Base-by-base conservation (phyloP, 1,140 invertebrate genomes). In the Megathymus violae region DNA sequence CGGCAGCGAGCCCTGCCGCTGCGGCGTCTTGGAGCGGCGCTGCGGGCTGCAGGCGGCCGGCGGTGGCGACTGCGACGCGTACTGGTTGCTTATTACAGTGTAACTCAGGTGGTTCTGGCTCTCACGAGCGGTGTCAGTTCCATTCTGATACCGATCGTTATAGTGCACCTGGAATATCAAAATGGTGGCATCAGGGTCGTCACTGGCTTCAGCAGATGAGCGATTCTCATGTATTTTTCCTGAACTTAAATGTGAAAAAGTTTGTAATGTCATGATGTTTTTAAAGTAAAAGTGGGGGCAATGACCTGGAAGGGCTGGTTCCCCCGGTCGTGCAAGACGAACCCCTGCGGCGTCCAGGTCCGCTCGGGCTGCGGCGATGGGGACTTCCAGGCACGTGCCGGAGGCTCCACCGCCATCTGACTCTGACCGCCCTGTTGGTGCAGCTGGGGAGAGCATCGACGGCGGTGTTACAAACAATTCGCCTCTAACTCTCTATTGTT, bases 141-240 rank as follows among this genome's bases (percentile, higher is more conserved):
- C 87, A 74, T 91, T 91, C 62, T 89, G 87, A 61, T 86, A 88
- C 56, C 86, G 76, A 46, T 89, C 78, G 69, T 76, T 79, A 64
- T 82, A 85, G 40, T 88, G 82, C 46, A 88, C 76, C 52, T 75
- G 34, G 10, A 31, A 48, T n/a, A n/a, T n/a, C n/a, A n/a, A n/a
- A n/a, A n/a, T n/a, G n/a, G n/a, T n/a, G n/a, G n/a, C n/a, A n/a
- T n/a, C n/a, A n/a, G n/a, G n/a, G n/a, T n/a, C n/a, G n/a, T n/a
- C n/a, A n/a, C n/a, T n/a, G n/a, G n/a, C n/a, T n/a, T n/a, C 11
- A 16, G 2, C 9, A 44, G 70, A 61, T 14, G 38, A 41, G 22
- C 22, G 22, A 25, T 3, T 25, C 22, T 25, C 3, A 6, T 25
- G 22, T 3, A 6, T n/a, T n/a, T n/a, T n/a, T n/a, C n/a, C n/a